Evolutionary conservation across 1,140 invertebrate species (phyloP).

Genomic region (Rhysida immarginata): DNA sequence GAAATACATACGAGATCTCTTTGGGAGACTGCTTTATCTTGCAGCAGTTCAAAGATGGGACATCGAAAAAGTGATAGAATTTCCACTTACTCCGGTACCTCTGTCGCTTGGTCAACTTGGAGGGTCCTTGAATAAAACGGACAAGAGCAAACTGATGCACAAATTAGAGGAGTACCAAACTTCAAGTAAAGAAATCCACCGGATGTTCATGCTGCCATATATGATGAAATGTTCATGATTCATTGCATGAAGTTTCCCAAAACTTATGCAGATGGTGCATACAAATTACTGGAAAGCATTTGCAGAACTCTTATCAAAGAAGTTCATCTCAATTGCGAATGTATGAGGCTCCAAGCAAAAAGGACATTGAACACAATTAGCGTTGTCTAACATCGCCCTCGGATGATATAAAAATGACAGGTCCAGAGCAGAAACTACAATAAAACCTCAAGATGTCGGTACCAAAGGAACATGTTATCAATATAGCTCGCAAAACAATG

Average conservation of each 20-base stretch:
- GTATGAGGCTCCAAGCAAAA: background rate
- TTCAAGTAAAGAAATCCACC: background rate
- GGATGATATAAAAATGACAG: background rate
- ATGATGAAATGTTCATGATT: slow-evolving; percentile 2
- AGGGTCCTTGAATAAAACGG: slow-evolving; percentile 1
- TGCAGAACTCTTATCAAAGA: background rate
- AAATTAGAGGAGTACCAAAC: background rate
- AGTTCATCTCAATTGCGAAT: background rate
- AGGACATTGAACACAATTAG: background rate
- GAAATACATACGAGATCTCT: background rate
- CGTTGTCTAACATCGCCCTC: background rate
- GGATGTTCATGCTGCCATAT: background rate
- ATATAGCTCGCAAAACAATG: background rate
- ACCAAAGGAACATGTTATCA: background rate
- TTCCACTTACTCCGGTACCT: background rate
- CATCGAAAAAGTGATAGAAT: slow-evolving; percentile 1
- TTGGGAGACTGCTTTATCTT: slow-evolving; percentile 4
- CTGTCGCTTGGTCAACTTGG: background rate
- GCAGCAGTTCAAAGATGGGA: background rate
- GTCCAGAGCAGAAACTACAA: background rate
- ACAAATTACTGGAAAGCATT: too few species aligned
- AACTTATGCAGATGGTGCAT: background rate
- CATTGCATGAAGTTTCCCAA: slow-evolving; percentile 1
- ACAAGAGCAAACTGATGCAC: slow-evolving; percentile 1
- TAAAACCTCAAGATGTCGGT: background rate